A percentile compares a stretch with the other conserved stretches of the same genome.
Conservation (phyloP, 2,888 invertebrate species). For the Ypsolopha sequella region DNA sequence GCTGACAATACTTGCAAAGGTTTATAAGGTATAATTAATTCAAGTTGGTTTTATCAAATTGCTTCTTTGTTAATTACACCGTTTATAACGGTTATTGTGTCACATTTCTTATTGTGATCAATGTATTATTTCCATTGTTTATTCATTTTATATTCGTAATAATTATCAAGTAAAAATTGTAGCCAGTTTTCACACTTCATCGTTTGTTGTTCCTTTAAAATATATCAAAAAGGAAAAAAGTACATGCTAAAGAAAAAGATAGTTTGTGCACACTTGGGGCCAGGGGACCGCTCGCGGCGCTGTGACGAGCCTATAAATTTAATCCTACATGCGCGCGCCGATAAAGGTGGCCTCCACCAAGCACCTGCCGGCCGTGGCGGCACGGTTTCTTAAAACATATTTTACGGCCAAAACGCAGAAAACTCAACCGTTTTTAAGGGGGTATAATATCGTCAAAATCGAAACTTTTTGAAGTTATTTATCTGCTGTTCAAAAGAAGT, state of each 20-base stretch:
- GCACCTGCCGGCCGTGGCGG: constrained; percentile 41
- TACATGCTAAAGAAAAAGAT: not conserved
- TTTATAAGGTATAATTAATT: no score
- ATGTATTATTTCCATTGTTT: no score
- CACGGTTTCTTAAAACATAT: constrained; percentile 38
- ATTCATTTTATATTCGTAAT: no score
- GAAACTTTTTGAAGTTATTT: no score
- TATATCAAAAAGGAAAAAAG: constrained; percentile 2
- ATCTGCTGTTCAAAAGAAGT: no score
- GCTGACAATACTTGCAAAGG: not conserved
- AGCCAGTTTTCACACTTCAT: constrained; percentile 1
- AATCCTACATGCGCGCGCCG: constrained; percentile 35
- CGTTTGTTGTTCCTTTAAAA: constrained; percentile 1
- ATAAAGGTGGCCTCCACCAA: constrained; percentile 36
- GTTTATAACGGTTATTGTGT: no score
- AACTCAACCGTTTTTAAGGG: constrained; percentile 25
- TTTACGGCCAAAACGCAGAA: constrained; percentile 46
- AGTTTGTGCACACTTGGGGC: not conserved
- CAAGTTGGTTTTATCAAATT: no score
- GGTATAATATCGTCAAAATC: no score
- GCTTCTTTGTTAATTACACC: no score
- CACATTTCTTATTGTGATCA: no score
- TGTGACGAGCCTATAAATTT: constrained; percentile 42
- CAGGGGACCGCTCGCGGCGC: constrained; percentile 45
- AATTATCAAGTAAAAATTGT: no score